Base-by-base conservation (phyloP, 2,888 invertebrate species). In the Synergus laeviventris region DNA sequence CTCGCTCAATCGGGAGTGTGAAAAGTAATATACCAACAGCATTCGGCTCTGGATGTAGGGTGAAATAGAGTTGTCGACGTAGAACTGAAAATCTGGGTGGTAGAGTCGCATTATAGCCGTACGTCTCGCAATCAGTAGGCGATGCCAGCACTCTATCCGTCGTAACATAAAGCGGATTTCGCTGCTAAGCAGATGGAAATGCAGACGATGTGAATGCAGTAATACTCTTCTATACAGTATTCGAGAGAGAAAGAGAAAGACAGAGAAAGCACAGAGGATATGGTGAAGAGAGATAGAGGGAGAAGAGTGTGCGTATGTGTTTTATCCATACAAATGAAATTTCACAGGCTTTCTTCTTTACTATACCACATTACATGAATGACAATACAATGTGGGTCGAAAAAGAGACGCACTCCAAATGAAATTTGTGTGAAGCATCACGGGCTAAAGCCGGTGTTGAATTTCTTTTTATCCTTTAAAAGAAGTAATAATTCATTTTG, bases 111-210 rank as follows among this genome's bases (percentile, higher is more conserved):
- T 82, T 80, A 79, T 79, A 80, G 76, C 80, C 77, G 77, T 81
- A 78, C 82, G 77, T 81, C 80, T 82, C 78, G 79, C 80, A 82
- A 83, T 82, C 81, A 80, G 82, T 78, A 78, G 78, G 76, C 81
- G 78, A 80, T 79, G 79, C 80, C 80, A 78, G 83, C 82, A 81
- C 86, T 84, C 82, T 83, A 85, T 85, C 85, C 86, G 83, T 85
- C 84, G 86, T 87, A 87, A 87, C 85, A 85, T 84, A 87, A 88
- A 89, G 87, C 89, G 88, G 88, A 89, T 90, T 89, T 86, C 82
- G 81, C 81, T 83, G 86, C 85, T 89, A 88, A 90, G 88, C 87
- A 87, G 87, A 88, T 87, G 86, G 85, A 87, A 86, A 87, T 86
- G 84, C 85, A 85, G 83, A 79, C 84, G 82, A 84, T 85, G 85